Percentiles rank a stretch among this genome's conserved stretches.
phyloP scores from a whole-genome alignment of 2,888 invertebrate species.

The Platycnemis pennipes region DNA sequence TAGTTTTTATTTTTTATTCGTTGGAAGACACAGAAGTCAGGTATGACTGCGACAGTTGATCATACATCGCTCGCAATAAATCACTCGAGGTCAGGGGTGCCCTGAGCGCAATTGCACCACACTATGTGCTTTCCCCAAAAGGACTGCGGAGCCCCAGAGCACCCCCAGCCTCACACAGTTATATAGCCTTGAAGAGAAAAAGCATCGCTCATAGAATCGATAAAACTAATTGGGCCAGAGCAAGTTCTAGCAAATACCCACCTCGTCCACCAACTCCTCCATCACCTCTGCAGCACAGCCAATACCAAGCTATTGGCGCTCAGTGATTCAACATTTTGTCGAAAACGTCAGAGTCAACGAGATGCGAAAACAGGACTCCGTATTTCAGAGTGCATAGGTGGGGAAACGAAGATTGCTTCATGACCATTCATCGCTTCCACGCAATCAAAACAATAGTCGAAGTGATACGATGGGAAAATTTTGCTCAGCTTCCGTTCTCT shows the following conservation, averaged over 20 bases:
- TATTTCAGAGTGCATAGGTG: neutral
- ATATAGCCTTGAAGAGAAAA: neutral
- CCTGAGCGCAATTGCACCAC: neutral
- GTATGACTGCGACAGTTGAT: neutral
- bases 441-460: neutral
- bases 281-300: neutral
- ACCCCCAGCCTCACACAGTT: neutral
- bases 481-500: slow-evolving; percentile 8
- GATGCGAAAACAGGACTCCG: neutral
- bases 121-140: neutral
- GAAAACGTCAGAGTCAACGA: neutral
- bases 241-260: slow-evolving; percentile 20
- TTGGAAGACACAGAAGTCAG: neutral
- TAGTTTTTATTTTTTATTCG: neutral
- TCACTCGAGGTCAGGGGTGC: neutral
- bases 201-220: slow-evolving; percentile 11
- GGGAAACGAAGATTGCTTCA: neutral
- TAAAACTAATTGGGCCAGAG: slow-evolving; percentile 32
- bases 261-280: slow-evolving; percentile 15
- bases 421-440: neutral
- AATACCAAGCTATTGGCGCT: neutral
- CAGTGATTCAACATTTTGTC: neutral
- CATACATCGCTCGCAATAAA: neutral
- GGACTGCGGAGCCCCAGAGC: neutral
- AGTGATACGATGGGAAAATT: neutral